Percentiles rank a stretch among this genome's conserved stretches.
phyloP scores from a whole-genome alignment of 2,113 vertebrate species.

The Oncorhynchus clarkii region DNA sequence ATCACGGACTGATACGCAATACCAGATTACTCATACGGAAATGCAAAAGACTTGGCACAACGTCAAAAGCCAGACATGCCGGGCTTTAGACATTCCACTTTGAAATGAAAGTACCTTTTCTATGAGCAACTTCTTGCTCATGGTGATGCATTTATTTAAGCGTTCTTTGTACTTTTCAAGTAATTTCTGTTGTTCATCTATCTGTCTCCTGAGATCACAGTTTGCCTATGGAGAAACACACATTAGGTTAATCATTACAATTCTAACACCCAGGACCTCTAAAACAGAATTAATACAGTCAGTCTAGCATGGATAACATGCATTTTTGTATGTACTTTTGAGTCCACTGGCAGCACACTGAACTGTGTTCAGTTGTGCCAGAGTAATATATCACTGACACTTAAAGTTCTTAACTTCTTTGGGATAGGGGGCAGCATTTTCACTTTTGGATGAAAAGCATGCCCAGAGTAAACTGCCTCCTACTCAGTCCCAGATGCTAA shows the following conservation, averaged over 20 bases:
- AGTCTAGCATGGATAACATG: too few species aligned
- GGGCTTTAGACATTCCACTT: neutral
- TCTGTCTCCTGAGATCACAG: constrained; percentile 99
- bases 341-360: neutral
- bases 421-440: too few species aligned
- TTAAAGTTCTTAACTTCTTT: too few species aligned
- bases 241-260: neutral
- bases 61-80: neutral
- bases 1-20: neutral
- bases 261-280: neutral
- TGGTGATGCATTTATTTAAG: constrained; percentile 99
- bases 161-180: constrained; percentile 99
- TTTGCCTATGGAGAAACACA: constrained; percentile 80
- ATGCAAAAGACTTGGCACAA: neutral
- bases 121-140: constrained; percentile 99
- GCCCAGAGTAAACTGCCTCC: too few species aligned
- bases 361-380: too few species aligned
- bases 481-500: too few species aligned
- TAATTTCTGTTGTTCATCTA: constrained; percentile 99
- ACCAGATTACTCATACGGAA: neutral
- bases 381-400: too few species aligned
- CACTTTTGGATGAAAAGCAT: too few species aligned
- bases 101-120: constrained; percentile 82
- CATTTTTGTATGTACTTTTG: neutral
- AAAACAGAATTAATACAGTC: neutral